Conservation (phyloP, 2,888 invertebrate genomes). For the Ornithoptera priamus region DNA sequence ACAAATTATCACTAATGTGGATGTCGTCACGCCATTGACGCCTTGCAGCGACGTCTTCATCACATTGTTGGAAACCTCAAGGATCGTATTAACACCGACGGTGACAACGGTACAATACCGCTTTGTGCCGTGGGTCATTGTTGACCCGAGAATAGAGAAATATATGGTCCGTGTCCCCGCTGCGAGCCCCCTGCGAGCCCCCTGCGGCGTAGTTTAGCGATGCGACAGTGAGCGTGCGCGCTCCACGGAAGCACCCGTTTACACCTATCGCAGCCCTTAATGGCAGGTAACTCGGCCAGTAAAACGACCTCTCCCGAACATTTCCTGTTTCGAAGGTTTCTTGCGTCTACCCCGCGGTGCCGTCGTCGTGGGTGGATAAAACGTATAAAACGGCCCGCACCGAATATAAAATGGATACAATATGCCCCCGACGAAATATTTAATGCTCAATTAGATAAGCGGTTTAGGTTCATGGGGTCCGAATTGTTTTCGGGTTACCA, state of each 20-base stretch:
- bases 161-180: constrained; percentile 68
- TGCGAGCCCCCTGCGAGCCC: constrained; percentile 46
- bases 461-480: constrained; percentile 75
- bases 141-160: constrained; percentile 72
- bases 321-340: constrained; percentile 76
- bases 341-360: constrained; percentile 65
- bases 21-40: constrained; percentile 75
- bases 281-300: constrained; percentile 77
- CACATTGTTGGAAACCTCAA: constrained; percentile 78
- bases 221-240: constrained; percentile 46
- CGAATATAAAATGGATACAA: constrained; percentile 76
- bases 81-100: constrained; percentile 78
- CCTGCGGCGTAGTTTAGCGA: constrained; percentile 70
- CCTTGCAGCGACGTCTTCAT: constrained; percentile 66
- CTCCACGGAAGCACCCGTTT: constrained; percentile 73
- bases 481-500: constrained; percentile 64
- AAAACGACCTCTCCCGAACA: constrained; percentile 76
- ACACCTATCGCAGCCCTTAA: constrained; percentile 76
- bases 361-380: constrained; percentile 76
- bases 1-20: constrained; percentile 75
- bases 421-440: constrained; percentile 78
- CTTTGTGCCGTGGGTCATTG: constrained; percentile 69
- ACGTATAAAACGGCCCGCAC: constrained; percentile 71
- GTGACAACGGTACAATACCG: constrained; percentile 74
- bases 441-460: constrained; percentile 80